Percentiles rank a stretch among this genome's conserved stretches.
Conservation (phyloP, 2,888 invertebrate species). For the Cremastinae sp. region DNA sequence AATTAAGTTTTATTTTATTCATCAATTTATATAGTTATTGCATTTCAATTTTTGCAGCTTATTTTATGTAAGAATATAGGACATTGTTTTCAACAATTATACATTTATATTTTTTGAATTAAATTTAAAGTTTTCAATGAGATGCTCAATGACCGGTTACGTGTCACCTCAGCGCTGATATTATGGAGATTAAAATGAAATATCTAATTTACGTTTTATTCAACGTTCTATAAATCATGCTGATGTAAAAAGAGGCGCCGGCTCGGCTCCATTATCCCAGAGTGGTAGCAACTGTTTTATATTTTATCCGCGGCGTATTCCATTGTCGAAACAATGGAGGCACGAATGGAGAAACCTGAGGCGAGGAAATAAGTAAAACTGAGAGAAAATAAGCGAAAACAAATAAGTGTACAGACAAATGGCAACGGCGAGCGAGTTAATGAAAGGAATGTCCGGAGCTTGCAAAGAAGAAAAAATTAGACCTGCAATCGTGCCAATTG, state of each 20-base stretch:
- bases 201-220: conserved; percentile 27
- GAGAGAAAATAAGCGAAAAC: conserved; percentile 26
- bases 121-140: too few species aligned
- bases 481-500: conserved; percentile 38
- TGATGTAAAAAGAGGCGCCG: conserved; percentile 11
- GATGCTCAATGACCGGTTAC: neutral
- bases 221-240: conserved; percentile 29
- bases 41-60: too few species aligned
- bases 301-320: conserved; percentile 37
- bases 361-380: conserved; percentile 27
- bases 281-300: conserved; percentile 37
- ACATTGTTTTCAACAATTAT: too few species aligned
- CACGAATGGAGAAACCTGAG: conserved; percentile 5
- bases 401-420: conserved; percentile 17
- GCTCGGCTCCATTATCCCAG: conserved; percentile 36
- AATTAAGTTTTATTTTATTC: too few species aligned
- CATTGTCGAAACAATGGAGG: conserved; percentile 39
- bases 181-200: conserved; percentile 13
- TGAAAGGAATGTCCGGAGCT: conserved; percentile 39
- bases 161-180: neutral
- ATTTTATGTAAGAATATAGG: too few species aligned
- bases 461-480: conserved; percentile 30
- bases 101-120: too few species aligned
- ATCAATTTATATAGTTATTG: too few species aligned
- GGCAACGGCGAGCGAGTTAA: conserved; percentile 25